Evolutionary conservation across 2,797 vertebrate species (phyloP).

Genomic region (Lophotriccus pileatus): DNA sequence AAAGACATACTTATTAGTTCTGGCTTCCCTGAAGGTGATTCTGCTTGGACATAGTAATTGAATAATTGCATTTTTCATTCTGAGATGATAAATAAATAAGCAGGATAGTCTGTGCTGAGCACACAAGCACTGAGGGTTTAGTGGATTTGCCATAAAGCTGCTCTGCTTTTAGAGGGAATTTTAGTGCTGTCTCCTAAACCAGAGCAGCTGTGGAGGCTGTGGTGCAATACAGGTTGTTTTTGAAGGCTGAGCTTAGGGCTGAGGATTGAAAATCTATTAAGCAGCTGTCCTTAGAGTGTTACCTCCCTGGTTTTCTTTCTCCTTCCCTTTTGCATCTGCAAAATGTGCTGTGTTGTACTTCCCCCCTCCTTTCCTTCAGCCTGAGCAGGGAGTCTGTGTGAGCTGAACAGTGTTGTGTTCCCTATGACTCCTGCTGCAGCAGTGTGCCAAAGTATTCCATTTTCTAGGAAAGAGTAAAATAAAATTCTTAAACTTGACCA

Average conservation of each 20-base stretch:
- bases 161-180: not conserved
- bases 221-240: not conserved
- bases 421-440: not conserved
- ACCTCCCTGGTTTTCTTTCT: not conserved
- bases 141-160: not conserved
- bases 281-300: not conserved
- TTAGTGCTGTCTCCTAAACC: not conserved
- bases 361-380: not conserved
- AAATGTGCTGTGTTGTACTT: not conserved
- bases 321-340: not conserved
- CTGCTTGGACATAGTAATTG: not conserved
- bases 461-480: not conserved
- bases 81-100: not conserved
- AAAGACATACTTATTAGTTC: conserved; percentile 91
- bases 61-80: not conserved
- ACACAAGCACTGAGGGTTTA: not conserved
- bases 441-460: not conserved
- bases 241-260: not conserved
- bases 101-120: not conserved
- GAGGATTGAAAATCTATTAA: not conserved
- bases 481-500: not conserved
- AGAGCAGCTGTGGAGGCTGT: not conserved
- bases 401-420: not conserved
- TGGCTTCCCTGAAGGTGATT: conserved; percentile 93
- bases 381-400: not conserved